Evolutionary conservation across 64 coral and sea anemone species (phyloP), one percentile per base, ranked within the genome.

Genomic region (Trachythela sp.): DNA sequence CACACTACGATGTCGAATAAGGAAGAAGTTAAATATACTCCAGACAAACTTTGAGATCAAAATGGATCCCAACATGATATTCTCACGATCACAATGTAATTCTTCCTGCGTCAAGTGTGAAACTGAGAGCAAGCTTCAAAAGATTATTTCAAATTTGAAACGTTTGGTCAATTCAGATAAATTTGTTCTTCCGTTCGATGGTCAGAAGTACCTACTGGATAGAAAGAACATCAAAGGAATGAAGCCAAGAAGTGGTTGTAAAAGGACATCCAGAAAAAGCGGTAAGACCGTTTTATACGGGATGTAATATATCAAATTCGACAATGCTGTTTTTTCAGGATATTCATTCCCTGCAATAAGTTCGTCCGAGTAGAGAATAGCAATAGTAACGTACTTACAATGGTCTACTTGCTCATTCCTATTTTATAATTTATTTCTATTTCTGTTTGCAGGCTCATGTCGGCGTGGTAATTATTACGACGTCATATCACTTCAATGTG

Each of bases 391-490:
- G n/a, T n/a, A n/a, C n/a, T n/a, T n/a, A n/a, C n/a, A 45, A 45
- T 11, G 42, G 11, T 4, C 11, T 4, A 45, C 4, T 11, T 45
- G 4, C 11, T 45, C 42, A 45, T 6, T 6, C 42, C 11, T 45
- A 6, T 45, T 45, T 11, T 11, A 6, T 4, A 45, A 11, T 45
- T 45, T 45, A 6, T 4, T 45, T 45, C 11, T 6, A 6, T 45
- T 45, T 45, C 42, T 11, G 42, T 45, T 11, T 29, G 0, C 15
- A 80, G 75, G 75, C 1, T 80, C 75, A 0, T 99, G 96, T 49
- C 54, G 64, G 9, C 93, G 83, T 72, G 96, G 96, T 31, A 92
- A 10, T 70, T 99, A 93, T 59, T 95, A 88, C 54, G 96, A 99
- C 36, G 87, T 91, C 8, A 84, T 70, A 11, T 30, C 90, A 13